Evolutionary conservation across 2,888 invertebrate species (phyloP), one percentile per base, ranked within the genome.

Genomic region (Tortrix viridana): DNA sequence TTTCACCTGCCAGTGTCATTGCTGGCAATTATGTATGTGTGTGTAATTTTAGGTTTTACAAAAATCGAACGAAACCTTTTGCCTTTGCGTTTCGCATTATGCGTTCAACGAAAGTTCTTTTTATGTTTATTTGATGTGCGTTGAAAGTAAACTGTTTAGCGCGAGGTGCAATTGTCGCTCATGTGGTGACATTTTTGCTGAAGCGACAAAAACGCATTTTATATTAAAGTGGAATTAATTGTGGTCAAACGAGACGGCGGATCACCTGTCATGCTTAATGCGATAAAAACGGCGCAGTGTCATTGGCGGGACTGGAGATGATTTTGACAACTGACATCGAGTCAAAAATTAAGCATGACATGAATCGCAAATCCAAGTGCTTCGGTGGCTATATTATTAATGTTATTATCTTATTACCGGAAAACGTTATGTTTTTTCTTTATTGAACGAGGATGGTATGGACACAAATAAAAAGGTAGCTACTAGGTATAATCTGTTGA

Each of bases 1-100:
- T 48, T 58, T 58, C 63, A 63, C 57, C 63, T 58, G 63, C 63
- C 53, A 58, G 58, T 63, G 58, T 63, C 63, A 63, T 53, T 62
- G 46, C 50, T 38, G 9, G 47, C 41, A 63, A 46, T 62, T 62
- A 62, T 37, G 38, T 57, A 57, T 12, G 48, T 18, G 26, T 19
- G 32, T 49, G 12, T 52, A 57, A 20, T 58, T 53, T 58, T 32
- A 47, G 41, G 41, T 43, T 63, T 14, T 9, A 41, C 47, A 49
- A 57, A 53, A 53, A 58, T 54, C 60, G 48, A 63, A 41, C 12
- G 44, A 20, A 52, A 46, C 47, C 20, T 43, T 48, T 53, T 47
- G 20, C 26, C 9, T 53, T 58, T 47, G 57, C 46, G 56, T 47
- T 49, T 52, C 47, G 18, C 52, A 18, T 7, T 6, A 38, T 41